Evolutionary conservation across 2,797 vertebrate species (phyloP), one percentile per base, ranked within the genome.

Genomic region (Falco concolor): DNA sequence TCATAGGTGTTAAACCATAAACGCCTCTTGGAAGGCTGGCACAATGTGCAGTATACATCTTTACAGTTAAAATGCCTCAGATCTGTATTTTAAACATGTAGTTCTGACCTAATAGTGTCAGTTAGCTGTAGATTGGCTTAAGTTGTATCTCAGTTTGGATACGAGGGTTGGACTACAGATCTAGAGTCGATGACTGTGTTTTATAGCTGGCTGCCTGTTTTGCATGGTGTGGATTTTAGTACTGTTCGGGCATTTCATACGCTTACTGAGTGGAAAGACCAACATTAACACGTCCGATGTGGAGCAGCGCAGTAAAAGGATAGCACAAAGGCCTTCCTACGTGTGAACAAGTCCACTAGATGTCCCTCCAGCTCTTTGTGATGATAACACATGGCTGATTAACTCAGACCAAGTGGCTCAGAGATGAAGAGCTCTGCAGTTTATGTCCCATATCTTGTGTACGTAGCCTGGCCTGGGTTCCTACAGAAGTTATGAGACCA

Each of bases 351-450:
- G 44, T 63, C 97, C 97, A 96, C 97, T 96, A 97, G 97, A 82
- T 97, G 97, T 93, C 97, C 61, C 84, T 84, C 90, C 87, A 94
- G 90, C 83, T 87, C 96, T 95, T 95, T 74, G 64, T 56, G 84
- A 65, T 56, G 65, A 20, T 75, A 54, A 50, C 4, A 30, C n/a
- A 8, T 4, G 32, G n/a, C 36, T 73, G 49, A 22, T 65, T 72
- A 63, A 19, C 20, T 68, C 38, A 20, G 17, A 75, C 27, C 69
- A 54, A 65, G 59, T 14, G 45, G 34, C 5, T 87, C 19, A 40
- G 40, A 87, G n/a, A 52, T 68, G 65, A 78, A 90, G 24, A 91
- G 19, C 44, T 7, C n/a, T 76, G 60, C 47, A 73, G 88, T 95
- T 81, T 78, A 36, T 68, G 40, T 79, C 60, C 45, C 6, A 0